Base-by-base conservation (phyloP, 2,888 invertebrate species). In the Pandemis cinnamomeana region DNA sequence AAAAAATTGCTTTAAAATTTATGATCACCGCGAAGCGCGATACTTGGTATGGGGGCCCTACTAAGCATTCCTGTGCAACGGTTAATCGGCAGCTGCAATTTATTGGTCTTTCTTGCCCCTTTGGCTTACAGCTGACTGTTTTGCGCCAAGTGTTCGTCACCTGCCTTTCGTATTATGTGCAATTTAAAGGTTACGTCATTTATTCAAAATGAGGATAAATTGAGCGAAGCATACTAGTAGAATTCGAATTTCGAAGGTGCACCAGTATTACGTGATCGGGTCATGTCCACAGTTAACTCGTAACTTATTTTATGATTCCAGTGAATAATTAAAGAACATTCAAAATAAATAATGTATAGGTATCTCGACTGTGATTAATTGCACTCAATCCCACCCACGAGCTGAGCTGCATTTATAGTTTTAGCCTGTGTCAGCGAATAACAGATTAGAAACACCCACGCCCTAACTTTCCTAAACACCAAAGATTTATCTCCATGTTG, bases 11-110 rank as follows among this genome's bases (percentile, higher is more conserved):
- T 58, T 72, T 63, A 15, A 70, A 64, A 70, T 70, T 61, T 60
- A 70, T 73, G 46, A 70, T 68, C 67, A 53, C 44, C 41, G 15
- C 51, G 48, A 41, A 48, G 68, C 53, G 61, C 67, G 41, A 61
- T 67, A 66, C 53, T 72, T 55, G 63, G 63, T 63, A 71, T 48
- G 42, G 44, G 41, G 41, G 0, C 2, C 27, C 27, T 61, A 61
- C 20, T 61, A 41, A 60, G 76, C 81, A 87, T 86, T 86, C 86
- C 82, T 79, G 7, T 67, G 76, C 71, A 82, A 81, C 87, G 83
- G 87, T 86, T 88, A 80, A 68, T 76, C 75, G 82, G 79, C 90
- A 90, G 87, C 89, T 90, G 90, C 85, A 79, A 76, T 79, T 79
- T 80, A 80, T 77, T 77, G 58, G 72, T 53, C 48, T 69, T 72